phyloP scores from a whole-genome alignment of 2,797 vertebrate genomes.

The Amazonetta brasiliensis region DNA sequence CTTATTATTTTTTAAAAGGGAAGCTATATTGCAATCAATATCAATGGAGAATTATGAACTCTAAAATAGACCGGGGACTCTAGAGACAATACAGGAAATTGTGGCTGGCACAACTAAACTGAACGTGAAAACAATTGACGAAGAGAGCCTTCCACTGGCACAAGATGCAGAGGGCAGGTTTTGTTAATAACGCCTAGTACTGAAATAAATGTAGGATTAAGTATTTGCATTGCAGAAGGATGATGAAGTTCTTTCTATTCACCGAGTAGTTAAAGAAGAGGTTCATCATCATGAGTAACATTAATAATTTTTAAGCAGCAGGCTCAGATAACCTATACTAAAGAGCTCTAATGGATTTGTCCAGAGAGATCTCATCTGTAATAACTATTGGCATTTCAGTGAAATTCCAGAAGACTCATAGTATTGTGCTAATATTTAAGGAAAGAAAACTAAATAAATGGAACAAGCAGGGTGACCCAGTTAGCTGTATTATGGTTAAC shows the following conservation, averaged over 20 bases:
- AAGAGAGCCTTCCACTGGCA: not conserved
- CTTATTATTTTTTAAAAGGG: slow-evolving; percentile 17
- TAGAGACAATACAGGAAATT: not conserved
- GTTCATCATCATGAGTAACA: not conserved
- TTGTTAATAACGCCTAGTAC: not conserved
- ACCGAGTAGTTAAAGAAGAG: slow-evolving; percentile 7
- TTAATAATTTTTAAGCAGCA: not conserved
- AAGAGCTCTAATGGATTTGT: not conserved
- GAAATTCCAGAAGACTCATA: not conserved
- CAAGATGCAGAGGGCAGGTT: not conserved
- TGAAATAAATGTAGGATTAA: not conserved
- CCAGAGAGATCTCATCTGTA: not conserved
- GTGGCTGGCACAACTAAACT: not conserved
- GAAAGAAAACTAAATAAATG: slow-evolving; percentile 19
- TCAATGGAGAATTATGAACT: not conserved
- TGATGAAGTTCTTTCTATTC: slow-evolving; percentile 6
- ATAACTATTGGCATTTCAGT: not conserved
- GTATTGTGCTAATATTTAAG: slow-evolving; percentile 40
- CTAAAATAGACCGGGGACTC: not conserved
- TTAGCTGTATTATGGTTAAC: slow-evolving; percentile 13
- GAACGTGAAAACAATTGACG: not conserved
- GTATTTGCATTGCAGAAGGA: not conserved
- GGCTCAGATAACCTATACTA: not conserved
- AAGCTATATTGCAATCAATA: slow-evolving; percentile 5
- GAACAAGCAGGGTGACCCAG: slow-evolving; percentile 46